Conservation (phyloP, 2,888 invertebrate species). For the Litoditis marina region DNA sequence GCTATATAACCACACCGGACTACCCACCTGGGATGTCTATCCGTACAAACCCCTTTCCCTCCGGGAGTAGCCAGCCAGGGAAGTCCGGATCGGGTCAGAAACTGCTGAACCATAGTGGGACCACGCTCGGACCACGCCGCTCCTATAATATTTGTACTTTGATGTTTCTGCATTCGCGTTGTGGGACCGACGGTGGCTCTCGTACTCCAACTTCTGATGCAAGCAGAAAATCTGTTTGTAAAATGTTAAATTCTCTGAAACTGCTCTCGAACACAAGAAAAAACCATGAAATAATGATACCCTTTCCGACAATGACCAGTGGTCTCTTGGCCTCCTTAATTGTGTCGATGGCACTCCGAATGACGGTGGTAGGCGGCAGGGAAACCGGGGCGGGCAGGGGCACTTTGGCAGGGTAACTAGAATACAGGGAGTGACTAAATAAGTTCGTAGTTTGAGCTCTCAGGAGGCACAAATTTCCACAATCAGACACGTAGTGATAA, state of each 20-base stretch:
- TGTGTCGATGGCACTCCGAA: constrained; percentile 73
- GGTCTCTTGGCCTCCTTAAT: constrained; percentile 75
- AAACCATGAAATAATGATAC: no score
- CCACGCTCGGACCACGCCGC: constrained; percentile 56
- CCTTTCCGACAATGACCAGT: constrained; percentile 85
- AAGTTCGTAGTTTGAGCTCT: neutral
- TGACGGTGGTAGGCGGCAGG: constrained; percentile 72
- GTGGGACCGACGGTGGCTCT: no score
- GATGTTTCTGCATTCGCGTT: no score
- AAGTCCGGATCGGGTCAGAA: constrained; percentile 72
- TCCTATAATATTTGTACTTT: no score
- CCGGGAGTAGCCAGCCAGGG: constrained; percentile 93
- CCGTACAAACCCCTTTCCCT: constrained; percentile 69
- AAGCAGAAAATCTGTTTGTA: no score
- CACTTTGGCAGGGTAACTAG: constrained; percentile 39
- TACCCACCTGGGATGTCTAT: constrained; percentile 16
- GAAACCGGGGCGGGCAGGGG: constrained; percentile 69
- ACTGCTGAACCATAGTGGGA: constrained; percentile 44
- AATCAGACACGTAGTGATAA: no score
- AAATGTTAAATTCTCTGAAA: no score
- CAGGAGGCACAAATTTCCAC: no score
- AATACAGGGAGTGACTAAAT: neutral
- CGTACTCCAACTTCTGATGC: no score
- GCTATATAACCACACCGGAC: neutral
- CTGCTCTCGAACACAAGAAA: no score